Evolutionary conservation across 2,888 invertebrate species (phyloP), one percentile per base, ranked within the genome.

Genomic region (Eurytoma adleriae): DNA sequence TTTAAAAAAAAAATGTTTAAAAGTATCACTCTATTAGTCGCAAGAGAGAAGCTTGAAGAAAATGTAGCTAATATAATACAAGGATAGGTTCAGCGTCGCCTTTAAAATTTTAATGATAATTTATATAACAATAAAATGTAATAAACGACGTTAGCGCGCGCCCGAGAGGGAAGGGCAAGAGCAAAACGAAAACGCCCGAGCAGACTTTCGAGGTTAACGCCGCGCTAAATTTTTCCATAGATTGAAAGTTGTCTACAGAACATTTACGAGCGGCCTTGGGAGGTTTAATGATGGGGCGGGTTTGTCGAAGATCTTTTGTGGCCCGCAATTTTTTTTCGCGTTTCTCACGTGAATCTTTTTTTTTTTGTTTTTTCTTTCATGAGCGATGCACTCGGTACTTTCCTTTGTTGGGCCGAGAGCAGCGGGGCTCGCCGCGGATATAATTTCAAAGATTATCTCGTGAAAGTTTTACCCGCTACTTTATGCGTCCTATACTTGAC

Each of bases 241-340:
- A 64, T 64, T 48, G n/a, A 64, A 64, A 30, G 62, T 62, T 16
- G 40, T 64, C 24, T 20, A 40, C 40, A 40, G 40, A 12, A 20
- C 48, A 18, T 66, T n/a, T 66, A 66, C 18, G 27, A 48, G 20
- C 68, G 27, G 24, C 68, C 68, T 68, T 68, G 40, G 40, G 68
- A 54, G 24, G 5, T 68, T 52, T 68, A 68, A 68, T 54, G 68
- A 68, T 10, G 54, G 68, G 52, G 54, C 64, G 64, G 40, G 64
- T 40, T n/a, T 40, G 64, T 64, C 64, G 64, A 48, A 64, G 40
- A 30, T 18, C 5, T 64, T 64, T 48, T 61, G 64, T 50, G 66
- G 20, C 20, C 50, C 4, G 40, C 20, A 13, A 20, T 40, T 40
- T 27, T 54, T 68, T 68, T 68, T 68, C 50, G 24, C 18, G 20